Percentiles rank a stretch among this genome's conserved stretches.
Evolutionary conservation across 2,797 vertebrate species (phyloP).

Genomic region (Danio tinwini): DNA sequence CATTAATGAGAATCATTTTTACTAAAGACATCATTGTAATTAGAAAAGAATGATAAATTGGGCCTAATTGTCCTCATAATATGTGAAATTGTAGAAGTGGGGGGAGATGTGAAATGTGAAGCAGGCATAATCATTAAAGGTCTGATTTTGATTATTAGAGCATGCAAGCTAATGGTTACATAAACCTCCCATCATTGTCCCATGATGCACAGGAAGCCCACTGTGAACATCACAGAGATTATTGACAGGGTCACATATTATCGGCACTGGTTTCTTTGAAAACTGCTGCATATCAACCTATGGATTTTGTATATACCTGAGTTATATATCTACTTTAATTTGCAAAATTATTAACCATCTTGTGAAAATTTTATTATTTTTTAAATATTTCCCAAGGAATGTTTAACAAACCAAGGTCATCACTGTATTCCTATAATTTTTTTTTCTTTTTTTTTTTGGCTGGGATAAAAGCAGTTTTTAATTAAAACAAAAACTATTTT

Average conservation of each 20-base stretch:
- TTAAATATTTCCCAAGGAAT: too few species aligned
- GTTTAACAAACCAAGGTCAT: too few species aligned
- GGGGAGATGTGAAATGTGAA: neutral
- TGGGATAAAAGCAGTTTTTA: too few species aligned
- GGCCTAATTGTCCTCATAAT: neutral
- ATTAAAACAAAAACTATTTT: too few species aligned
- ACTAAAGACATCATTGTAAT: neutral
- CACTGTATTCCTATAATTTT: too few species aligned
- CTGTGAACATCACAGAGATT: neutral
- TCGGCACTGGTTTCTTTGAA: neutral
- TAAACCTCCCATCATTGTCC: neutral
- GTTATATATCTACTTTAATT: too few species aligned
- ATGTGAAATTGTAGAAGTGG: neutral
- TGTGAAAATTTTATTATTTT: too few species aligned
- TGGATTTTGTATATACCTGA: neutral
- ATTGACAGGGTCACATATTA: conserved; percentile 1
- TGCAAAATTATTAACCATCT: too few species aligned
- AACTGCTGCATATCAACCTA: neutral
- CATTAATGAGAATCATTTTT: neutral
- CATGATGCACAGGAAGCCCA: neutral
- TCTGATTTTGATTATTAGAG: neutral
- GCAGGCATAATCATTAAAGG: neutral
- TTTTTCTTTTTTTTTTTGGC: too few species aligned
- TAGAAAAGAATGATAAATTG: neutral
- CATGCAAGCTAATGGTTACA: neutral